These are phyloP conservation scores for Merops nubicus DNA, from an alignment of 2,113 vertebrate genomes.

Conservation along the genomic window DNA sequence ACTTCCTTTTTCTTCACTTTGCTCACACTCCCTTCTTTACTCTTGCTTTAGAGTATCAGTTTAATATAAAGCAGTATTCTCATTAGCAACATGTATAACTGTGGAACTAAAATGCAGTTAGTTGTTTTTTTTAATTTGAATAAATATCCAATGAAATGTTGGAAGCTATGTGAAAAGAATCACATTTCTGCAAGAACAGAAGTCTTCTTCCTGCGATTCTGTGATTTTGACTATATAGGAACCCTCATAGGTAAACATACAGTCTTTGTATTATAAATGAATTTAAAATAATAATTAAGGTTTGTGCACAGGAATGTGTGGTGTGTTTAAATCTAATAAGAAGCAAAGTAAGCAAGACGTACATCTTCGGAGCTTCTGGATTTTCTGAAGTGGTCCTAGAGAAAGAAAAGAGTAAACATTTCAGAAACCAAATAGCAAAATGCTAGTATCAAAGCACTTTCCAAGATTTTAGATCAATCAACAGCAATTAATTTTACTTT, in stretches of 20 bases:
- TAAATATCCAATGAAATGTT: neutral
- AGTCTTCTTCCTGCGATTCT: neutral
- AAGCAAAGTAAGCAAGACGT: neutral
- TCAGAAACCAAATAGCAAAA: neutral
- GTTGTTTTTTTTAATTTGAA: neutral
- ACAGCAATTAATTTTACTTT: neutral
- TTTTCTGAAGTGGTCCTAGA: constrained; percentile 38
- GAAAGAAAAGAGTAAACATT: neutral
- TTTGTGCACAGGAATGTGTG: neutral
- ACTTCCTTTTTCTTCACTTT: neutral
- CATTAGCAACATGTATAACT: neutral
- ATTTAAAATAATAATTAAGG: neutral
- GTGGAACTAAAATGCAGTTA: neutral
- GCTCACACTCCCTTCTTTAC: neutral
- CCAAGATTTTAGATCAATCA: neutral
- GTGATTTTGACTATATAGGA: neutral
- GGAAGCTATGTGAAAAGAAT: neutral
- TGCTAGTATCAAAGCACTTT: neutral
- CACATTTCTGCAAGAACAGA: neutral
- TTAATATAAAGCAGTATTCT: neutral
- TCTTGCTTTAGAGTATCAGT: neutral
- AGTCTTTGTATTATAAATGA: neutral
- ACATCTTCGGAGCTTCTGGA: neutral
- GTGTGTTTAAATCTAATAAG: neutral
- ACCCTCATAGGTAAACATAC: neutral